Evolutionary conservation across 2,113 vertebrate species (phyloP), one percentile per base, ranked within the genome.

Genomic region (Herpetotheres cachinnans): DNA sequence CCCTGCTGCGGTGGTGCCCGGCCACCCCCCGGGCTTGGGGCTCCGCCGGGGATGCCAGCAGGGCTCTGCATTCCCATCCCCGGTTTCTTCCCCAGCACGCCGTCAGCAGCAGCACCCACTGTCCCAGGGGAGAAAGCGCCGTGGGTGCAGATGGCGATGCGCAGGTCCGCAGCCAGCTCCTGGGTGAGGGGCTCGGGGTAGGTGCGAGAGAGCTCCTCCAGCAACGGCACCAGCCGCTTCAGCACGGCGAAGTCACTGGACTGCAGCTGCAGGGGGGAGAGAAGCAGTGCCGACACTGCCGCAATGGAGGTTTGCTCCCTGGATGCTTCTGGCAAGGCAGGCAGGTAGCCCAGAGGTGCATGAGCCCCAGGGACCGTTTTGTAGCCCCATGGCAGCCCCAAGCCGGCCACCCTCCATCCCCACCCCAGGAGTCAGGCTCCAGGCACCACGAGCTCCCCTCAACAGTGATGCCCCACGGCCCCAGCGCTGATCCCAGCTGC

Each of bases 81-180:
- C 4, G 21, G 34, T 11, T 66, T 96, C 69, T 69, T 95, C 58
- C 91, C 94, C 90, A 96, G 52, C 86, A 88, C 30, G 4, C 10
- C 9, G 24, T 61, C n/a, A 61, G 59, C 59, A 61, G 59, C 59
- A 36, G 59, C 59, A 61, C 91, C 66, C 77, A 99, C 62, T 0
- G 95, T 54, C 40, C 97, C 90, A 0, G 98, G 96, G 47, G 89
- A 79, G 88, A 98, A 99, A 29, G 99, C 99, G 2, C 99, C 99
- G 0, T 98, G 99, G 29, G 99, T 99, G 66, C 98, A 98, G 72
- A 99, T 99, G 93, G 99, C 97, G 8, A 98, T 96, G 86, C 98
- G 97, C 89, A 99, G 98, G 97, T 99, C 99, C 0, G 87, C 86
- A 1, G 99, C 99, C 32, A 99, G 98, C 95, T 99, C 99, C 94